Percentiles rank a stretch among this genome's conserved stretches.
Evolutionary conservation across 1,140 invertebrate species (phyloP).

Genomic region (Eurosta solidaginis): DNA sequence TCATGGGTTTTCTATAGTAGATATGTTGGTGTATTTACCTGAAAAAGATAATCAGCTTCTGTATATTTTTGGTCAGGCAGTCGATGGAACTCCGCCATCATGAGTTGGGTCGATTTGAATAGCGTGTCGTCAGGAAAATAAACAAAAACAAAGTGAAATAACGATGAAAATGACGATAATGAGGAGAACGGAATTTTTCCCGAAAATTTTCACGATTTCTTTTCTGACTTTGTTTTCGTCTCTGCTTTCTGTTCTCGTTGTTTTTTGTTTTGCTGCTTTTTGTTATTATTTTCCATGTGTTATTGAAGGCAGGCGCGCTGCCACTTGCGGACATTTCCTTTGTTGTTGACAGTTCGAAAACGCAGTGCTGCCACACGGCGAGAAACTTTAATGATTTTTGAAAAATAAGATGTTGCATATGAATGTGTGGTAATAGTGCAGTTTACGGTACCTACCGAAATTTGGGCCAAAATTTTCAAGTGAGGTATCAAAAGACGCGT

Average conservation of each 20-base stretch:
- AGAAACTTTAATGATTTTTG: too few species aligned
- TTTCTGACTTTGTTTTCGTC: conserved; percentile 24
- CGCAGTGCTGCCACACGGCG: too few species aligned
- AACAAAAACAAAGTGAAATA: conserved; percentile 30
- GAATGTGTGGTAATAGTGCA: too few species aligned
- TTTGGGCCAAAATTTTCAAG: too few species aligned
- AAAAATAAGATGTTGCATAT: too few species aligned
- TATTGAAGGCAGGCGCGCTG: not conserved
- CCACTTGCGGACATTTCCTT: not conserved
- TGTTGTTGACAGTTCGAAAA: too few species aligned
- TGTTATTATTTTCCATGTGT: conserved; percentile 32
- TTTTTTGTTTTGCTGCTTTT: conserved; percentile 33
- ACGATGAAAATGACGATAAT: conserved; percentile 8
- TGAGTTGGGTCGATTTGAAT: conserved; percentile 19
- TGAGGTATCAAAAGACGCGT: too few species aligned
- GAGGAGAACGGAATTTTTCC: conserved; percentile 29
- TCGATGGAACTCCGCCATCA: conserved; percentile 32
- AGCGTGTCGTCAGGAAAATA: conserved; percentile 30
- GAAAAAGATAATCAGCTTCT: conserved; percentile 34
- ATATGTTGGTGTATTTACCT: not conserved
- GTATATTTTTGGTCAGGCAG: conserved; percentile 34
- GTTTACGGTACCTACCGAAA: too few species aligned
- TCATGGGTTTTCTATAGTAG: not conserved
- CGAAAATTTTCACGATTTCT: conserved; percentile 29
- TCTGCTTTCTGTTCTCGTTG: conserved; percentile 30